Conservation (phyloP, 2,113 vertebrate species). For the Epinephelus cyanopodus region DNA sequence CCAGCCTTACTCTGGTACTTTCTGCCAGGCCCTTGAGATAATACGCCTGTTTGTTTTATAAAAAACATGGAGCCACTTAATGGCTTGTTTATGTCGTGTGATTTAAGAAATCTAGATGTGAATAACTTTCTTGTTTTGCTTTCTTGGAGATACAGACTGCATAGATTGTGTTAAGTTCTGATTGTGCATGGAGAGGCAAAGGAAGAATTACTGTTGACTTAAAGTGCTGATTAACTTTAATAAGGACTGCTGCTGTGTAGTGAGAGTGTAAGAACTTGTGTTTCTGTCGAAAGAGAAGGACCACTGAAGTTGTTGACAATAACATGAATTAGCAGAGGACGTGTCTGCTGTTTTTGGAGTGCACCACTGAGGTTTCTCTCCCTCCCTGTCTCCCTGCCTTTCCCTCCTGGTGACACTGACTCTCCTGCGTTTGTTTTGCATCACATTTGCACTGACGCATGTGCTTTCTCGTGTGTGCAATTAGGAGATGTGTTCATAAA, state of each 20-base stretch:
- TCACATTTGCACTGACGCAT: slow-evolving; percentile 15
- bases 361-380: slow-evolving; percentile 50
- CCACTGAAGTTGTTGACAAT: slow-evolving; percentile 65
- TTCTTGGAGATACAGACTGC: not conserved
- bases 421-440: slow-evolving; percentile 21
- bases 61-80: slow-evolving; percentile 54
- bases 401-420: slow-evolving; percentile 18
- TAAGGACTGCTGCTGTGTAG: not conserved
- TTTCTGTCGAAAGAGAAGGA: slow-evolving; percentile 10
- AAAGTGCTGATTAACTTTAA: not conserved
- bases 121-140: slow-evolving; percentile 38
- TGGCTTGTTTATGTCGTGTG: slow-evolving; percentile 59
- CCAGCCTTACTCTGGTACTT: slow-evolving; percentile 58
- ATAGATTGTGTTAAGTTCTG: not conserved
- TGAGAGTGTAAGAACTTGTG: not conserved
- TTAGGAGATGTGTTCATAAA: not conserved
- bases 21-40: slow-evolving; percentile 52
- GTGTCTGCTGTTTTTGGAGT: slow-evolving; percentile 43
- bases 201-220: not conserved
- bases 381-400: slow-evolving; percentile 7
- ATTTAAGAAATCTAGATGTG: slow-evolving; percentile 32
- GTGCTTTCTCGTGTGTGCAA: not conserved
- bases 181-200: not conserved
- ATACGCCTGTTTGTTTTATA: slow-evolving; percentile 58
- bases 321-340: slow-evolving; percentile 61